A percentile compares a stretch with the other conserved stretches of the same genome.
These are phyloP conservation scores for Xanthia togata DNA, from an alignment of 2,888 invertebrate genomes.

Conservation along the genomic window DNA sequence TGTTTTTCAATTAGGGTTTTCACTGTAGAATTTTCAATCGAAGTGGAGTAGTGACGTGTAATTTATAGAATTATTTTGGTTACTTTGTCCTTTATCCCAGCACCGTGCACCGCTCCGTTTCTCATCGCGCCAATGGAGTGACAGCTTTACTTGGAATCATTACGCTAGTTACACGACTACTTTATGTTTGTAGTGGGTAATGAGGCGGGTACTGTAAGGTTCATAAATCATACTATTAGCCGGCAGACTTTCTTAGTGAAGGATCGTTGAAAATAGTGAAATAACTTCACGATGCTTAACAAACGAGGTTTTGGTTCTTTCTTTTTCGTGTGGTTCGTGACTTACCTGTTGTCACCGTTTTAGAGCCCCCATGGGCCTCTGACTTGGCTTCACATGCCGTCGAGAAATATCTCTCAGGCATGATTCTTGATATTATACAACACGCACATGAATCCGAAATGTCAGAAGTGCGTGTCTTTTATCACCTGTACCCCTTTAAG, in stretches of 20 bases:
- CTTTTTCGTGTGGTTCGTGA: too few relatives aligned
- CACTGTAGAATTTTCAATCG: not conserved
- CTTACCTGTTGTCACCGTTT: too few relatives aligned
- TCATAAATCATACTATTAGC: constrained; percentile 33
- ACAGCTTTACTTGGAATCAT: constrained; percentile 1
- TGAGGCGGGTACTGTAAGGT: constrained; percentile 13
- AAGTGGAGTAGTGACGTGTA: not conserved
- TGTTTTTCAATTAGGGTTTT: too few relatives aligned
- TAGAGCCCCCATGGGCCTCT: too few relatives aligned
- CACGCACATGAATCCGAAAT: too few relatives aligned
- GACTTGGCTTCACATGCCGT: too few relatives aligned
- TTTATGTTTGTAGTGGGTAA: constrained; percentile 20
- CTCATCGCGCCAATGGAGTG: not conserved
- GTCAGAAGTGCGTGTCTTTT: too few relatives aligned
- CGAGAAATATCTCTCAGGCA: too few relatives aligned
- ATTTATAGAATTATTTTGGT: not conserved
- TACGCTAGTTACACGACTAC: constrained; percentile 1
- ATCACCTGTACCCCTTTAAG: too few relatives aligned
- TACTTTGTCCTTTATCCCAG: too few relatives aligned
- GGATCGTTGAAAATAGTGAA: not conserved
- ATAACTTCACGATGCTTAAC: not conserved
- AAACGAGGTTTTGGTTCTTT: not conserved
- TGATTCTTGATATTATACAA: too few relatives aligned
- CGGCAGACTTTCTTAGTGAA: not conserved
- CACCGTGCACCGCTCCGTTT: not conserved